phyloP scores from a whole-genome alignment of 2,888 invertebrate species.

The Mechanitis mazaeus region DNA sequence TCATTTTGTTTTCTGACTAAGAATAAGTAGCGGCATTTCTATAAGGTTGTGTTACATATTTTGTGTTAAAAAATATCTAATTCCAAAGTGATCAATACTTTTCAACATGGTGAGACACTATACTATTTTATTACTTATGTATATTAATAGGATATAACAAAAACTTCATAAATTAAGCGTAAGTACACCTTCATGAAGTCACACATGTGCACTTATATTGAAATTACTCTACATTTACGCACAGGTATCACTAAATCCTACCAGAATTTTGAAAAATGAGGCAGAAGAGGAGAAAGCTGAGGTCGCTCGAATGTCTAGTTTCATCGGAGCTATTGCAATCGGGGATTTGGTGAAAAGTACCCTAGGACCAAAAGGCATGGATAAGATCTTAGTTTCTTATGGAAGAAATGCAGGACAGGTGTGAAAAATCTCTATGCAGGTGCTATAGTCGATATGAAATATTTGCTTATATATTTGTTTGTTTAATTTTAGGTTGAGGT shows the following conservation, averaged over 20 bases:
- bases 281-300: slow-evolving; percentile 99
- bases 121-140: not conserved
- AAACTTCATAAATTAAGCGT: not conserved
- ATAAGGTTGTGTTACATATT: too few relatives aligned
- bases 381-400: slow-evolving; percentile 89
- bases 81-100: too few relatives aligned
- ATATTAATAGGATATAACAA: not conserved
- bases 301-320: slow-evolving; percentile 97
- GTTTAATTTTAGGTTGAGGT: slow-evolving; percentile 85
- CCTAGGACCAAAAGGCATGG: slow-evolving; percentile 99
- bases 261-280: slow-evolving; percentile 94
- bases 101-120: slow-evolving; percentile 1
- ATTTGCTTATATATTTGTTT: slow-evolving; percentile 5
- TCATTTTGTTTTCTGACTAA: too few relatives aligned
- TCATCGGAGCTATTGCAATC: slow-evolving; percentile 98
- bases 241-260: slow-evolving; percentile 92
- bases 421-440: slow-evolving; percentile 21
- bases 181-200: slow-evolving; percentile 9
- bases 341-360: slow-evolving; percentile 99
- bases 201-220: slow-evolving; percentile 29
- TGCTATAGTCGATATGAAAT: not conserved
- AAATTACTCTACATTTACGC: slow-evolving; percentile 27
- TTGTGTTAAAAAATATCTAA: too few relatives aligned
- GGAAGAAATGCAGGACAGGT: slow-evolving; percentile 86
- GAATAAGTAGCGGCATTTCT: too few relatives aligned